Base-by-base conservation (phyloP, 37 sponge, comb jelly and placozoan genomes). In the Dysidea cf. avara region DNA sequence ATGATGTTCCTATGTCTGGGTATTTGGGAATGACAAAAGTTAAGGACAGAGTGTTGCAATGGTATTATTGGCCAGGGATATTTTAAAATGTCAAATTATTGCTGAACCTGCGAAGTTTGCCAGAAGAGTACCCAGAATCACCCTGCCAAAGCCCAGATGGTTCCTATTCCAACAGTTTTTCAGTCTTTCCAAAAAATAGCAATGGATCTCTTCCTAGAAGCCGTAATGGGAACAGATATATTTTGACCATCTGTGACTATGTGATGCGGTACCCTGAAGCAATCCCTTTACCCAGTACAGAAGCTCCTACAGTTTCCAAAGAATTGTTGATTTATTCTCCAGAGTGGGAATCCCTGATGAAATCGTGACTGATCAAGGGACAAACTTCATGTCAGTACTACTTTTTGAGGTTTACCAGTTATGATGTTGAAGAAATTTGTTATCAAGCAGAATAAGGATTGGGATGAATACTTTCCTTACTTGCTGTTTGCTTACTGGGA, bases 121-220 rank as follows among this genome's bases (percentile, higher is more conserved):
- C 71, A 70, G 56, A 25, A 31, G 51, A 69, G 31, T 7, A 7
- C 53, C 25, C 0, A 21, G 49, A 48, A 28, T 53, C 53, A 25
- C 30, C n/a, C n/a, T n/a, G 52, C 50, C 24, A 28, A 11, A 50
- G 78, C 69, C 5, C 61, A 24, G 20, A 24, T 79, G 71, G 11
- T 70, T 7, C 49, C 69, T 1, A 68, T 79, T 49, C 80, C 80
- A 21, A 7, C 69, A 49, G 56, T 79, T 1, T 11, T 37, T 1
- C 33, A 68, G 51, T 71, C 80, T 18, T 79, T 79, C 21, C 17
- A 32, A 14, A 2, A 71, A 1, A 79, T 79, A 3, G 80, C 80
- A 0, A 79, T 79, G 80, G 80, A 79, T 32, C 80, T 1, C 80
- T 79, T 2, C 80, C 69, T 0, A 56, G 32, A 38, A 79, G 25